A percentile compares a stretch with the other conserved stretches of the same genome.
These are phyloP conservation scores for Drosophila parabipectinata DNA, from an alignment of 1,140 invertebrate genomes.

Conservation along the genomic window DNA sequence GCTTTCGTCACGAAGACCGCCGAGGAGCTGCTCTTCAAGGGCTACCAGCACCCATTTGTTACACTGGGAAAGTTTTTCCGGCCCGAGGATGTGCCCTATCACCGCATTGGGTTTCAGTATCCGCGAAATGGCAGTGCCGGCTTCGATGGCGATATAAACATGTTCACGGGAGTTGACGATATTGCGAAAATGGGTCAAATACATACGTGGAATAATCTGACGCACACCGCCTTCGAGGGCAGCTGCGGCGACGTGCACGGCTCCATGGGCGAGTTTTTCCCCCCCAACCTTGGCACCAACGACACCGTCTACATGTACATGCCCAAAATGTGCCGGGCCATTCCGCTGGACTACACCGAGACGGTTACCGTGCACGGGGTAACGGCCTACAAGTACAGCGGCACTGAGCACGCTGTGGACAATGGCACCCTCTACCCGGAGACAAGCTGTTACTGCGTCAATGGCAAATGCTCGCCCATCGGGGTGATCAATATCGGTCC, in stretches of 20 bases:
- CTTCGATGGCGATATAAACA: slow-evolving; percentile 90
- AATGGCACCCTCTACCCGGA: slow-evolving; percentile 86
- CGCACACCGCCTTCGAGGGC: slow-evolving; percentile 86
- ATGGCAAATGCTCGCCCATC: slow-evolving; percentile 87
- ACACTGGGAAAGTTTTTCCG: slow-evolving; percentile 85
- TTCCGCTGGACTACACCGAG: slow-evolving; percentile 86
- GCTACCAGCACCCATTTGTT: slow-evolving; percentile 89
- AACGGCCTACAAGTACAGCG: slow-evolving; percentile 86
- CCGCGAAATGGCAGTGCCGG: slow-evolving; percentile 89
- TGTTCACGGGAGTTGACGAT: slow-evolving; percentile 88
- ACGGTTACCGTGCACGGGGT: slow-evolving; percentile 85
- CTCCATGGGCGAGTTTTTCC: slow-evolving; percentile 91
- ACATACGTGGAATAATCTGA: slow-evolving; percentile 88
- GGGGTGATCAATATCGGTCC: slow-evolving; percentile 88
- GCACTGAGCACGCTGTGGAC: slow-evolving; percentile 86
- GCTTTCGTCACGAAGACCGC: slow-evolving; percentile 87
- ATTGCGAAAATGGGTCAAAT: slow-evolving; percentile 88
- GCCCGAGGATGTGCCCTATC: slow-evolving; percentile 85
- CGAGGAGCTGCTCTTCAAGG: slow-evolving; percentile 90
- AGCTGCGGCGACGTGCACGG: slow-evolving; percentile 86
- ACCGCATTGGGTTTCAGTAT: slow-evolving; percentile 92
- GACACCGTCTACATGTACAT: slow-evolving; percentile 88
- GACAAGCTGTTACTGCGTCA: slow-evolving; percentile 89
- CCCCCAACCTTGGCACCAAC: slow-evolving; percentile 86
- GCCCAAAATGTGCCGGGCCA: slow-evolving; percentile 88